A percentile compares a stretch with the other conserved stretches of the same genome.
Conservation (phyloP, 2,113 vertebrate species). For the Chionis minor region DNA sequence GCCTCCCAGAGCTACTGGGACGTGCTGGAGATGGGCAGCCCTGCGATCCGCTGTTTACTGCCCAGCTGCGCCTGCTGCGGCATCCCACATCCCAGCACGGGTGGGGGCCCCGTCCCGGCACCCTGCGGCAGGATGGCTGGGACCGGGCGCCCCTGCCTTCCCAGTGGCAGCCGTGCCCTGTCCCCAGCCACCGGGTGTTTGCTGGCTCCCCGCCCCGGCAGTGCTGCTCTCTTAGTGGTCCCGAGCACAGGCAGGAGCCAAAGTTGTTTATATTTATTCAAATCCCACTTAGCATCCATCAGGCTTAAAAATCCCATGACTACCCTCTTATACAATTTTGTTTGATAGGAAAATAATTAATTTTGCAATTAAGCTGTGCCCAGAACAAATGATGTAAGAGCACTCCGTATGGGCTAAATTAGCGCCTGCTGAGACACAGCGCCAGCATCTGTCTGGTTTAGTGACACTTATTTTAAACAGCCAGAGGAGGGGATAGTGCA, state of each 20-base stretch:
- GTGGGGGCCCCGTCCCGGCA: neutral
- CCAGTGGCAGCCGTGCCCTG: accelerated
- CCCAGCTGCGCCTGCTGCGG: neutral
- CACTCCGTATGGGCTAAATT: neutral
- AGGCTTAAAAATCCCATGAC: neutral
- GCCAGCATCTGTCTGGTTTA: neutral
- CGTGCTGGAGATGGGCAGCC: accelerated
- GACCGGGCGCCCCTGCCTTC: neutral
- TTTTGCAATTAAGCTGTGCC: neutral
- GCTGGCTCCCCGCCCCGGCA: accelerated
- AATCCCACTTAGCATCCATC: neutral
- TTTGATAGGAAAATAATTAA: conserved; percentile 40
- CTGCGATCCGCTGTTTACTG: accelerated
- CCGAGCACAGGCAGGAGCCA: neutral
- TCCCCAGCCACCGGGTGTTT: accelerated
- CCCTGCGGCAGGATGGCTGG: accelerated
- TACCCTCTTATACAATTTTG: neutral
- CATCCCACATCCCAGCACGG: accelerated
- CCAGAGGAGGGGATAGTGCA: neutral
- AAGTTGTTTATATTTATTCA: neutral
- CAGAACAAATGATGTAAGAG: conserved; percentile 3
- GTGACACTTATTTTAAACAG: neutral
- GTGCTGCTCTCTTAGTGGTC: accelerated
- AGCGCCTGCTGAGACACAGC: neutral
- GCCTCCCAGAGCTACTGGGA: accelerated